Conservation (phyloP, 2,797 vertebrate genomes). For the Crenuchus spilurus region DNA sequence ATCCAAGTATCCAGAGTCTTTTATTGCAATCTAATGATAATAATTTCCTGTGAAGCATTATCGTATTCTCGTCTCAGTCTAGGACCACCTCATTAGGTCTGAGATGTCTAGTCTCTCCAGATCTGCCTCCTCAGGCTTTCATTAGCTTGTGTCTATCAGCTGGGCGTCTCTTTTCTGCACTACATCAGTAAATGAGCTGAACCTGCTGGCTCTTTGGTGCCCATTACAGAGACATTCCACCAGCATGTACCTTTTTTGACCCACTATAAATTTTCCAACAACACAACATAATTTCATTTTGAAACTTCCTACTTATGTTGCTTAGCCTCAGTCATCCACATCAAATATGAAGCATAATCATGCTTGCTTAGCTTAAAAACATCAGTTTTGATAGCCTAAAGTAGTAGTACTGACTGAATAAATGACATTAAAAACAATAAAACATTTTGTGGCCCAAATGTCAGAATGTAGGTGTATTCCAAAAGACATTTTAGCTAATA, state of each 20-base stretch:
- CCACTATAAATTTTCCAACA: neutral
- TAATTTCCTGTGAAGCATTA: slow-evolving; percentile 12
- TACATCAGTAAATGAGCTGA: slow-evolving; percentile 37
- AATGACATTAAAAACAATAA: neutral
- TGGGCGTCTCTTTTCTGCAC: slow-evolving; percentile 18
- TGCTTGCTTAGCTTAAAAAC: neutral
- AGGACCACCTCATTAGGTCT: neutral
- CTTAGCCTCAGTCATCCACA: neutral
- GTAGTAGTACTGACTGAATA: neutral
- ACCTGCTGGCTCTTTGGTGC: slow-evolving; percentile 10
- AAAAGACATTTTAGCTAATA: too few species aligned
- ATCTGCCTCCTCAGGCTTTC: slow-evolving; percentile 1
- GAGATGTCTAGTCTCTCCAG: neutral
- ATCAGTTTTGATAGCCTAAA: neutral
- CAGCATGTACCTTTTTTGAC: too few species aligned
- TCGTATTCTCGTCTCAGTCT: slow-evolving; percentile 42
- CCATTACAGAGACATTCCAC: too few species aligned
- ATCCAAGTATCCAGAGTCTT: neutral
- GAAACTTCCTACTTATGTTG: neutral
- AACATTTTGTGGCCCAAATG: too few species aligned
- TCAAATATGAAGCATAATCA: neutral
- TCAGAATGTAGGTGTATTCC: too few species aligned
- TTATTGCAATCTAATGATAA: neutral
- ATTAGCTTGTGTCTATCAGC: slow-evolving; percentile 15
- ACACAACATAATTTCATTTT: neutral